phyloP scores from a whole-genome alignment of 2,797 vertebrate species.

The Lophotriccus pileatus region DNA sequence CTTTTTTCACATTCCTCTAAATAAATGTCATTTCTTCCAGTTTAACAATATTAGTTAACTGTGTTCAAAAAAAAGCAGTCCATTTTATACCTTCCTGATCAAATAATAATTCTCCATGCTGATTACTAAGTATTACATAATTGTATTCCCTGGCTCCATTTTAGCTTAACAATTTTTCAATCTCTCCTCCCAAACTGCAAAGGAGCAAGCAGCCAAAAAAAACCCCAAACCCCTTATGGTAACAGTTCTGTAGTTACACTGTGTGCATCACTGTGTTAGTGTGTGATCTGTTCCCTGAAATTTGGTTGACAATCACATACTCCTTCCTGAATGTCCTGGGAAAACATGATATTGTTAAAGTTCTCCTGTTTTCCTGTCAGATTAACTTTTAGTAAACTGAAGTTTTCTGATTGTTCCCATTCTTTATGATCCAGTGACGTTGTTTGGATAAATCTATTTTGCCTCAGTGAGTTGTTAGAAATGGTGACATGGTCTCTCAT shows the following conservation, averaged over 20 bases:
- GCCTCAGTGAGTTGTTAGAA: neutral
- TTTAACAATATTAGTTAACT: slow-evolving; percentile 52
- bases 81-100: slow-evolving; percentile 61
- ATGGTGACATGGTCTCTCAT: neutral
- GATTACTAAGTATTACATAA: slow-evolving; percentile 28
- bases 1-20: slow-evolving; percentile 29
- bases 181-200: neutral
- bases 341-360: neutral
- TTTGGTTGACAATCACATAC: neutral
- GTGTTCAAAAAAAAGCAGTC: slow-evolving; percentile 4
- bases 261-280: neutral
- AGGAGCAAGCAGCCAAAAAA: neutral
- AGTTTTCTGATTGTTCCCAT: neutral
- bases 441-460: neutral
- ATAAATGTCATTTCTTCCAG: slow-evolving; percentile 35
- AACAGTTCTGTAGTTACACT: neutral
- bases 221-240: neutral
- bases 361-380: neutral
- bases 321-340: neutral
- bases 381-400: neutral
- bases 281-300: neutral
- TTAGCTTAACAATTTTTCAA: slow-evolving; percentile 8
- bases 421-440: neutral
- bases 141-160: slow-evolving; percentile 38
- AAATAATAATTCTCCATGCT: slow-evolving; percentile 47